These are phyloP conservation scores for Microcaecilia unicolor DNA, from an alignment of 2,797 vertebrate species.

Conservation along the genomic window DNA sequence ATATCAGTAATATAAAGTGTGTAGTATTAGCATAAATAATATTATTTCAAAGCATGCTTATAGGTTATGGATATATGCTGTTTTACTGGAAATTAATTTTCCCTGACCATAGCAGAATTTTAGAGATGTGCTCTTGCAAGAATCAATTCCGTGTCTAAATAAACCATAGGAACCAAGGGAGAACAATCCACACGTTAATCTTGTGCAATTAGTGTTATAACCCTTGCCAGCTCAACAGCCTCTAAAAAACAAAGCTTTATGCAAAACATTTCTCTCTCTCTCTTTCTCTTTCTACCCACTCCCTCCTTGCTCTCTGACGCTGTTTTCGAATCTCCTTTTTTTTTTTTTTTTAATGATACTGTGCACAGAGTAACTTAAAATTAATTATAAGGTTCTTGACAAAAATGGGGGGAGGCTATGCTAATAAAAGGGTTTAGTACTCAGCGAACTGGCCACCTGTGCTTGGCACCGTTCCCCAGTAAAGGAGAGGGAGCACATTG, in stretches of 20 bases:
- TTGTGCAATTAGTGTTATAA: slow-evolving; percentile 39
- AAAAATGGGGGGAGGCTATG: slow-evolving; percentile 26
- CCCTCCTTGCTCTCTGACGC: slow-evolving; percentile 11
- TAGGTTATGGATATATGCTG: too few species aligned
- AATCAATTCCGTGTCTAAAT: slow-evolving; percentile 17
- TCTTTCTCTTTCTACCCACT: background rate
- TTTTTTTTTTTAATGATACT: slow-evolving; percentile 37
- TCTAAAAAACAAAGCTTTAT: slow-evolving; percentile 49
- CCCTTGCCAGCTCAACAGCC: slow-evolving; percentile 20
- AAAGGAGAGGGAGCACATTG: background rate
- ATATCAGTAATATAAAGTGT: too few species aligned
- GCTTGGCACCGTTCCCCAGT: slow-evolving; percentile 6
- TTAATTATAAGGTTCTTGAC: slow-evolving; percentile 48
- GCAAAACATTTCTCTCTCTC: slow-evolving; percentile 32
- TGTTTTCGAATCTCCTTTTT: slow-evolving; percentile 32
- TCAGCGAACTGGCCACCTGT: slow-evolving; percentile 47
- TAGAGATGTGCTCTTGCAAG: too few species aligned
- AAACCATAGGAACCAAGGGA: slow-evolving; percentile 16
- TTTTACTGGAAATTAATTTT: too few species aligned
- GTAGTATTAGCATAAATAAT: too few species aligned
- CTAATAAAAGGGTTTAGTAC: slow-evolving; percentile 29
- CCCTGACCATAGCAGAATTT: too few species aligned
- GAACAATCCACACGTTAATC: slow-evolving; percentile 25
- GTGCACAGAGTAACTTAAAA: slow-evolving; percentile 44
- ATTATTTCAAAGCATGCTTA: too few species aligned